Evolutionary conservation across 2,888 invertebrate genomes (phyloP).

Genomic region (Cephalotes varians): DNA sequence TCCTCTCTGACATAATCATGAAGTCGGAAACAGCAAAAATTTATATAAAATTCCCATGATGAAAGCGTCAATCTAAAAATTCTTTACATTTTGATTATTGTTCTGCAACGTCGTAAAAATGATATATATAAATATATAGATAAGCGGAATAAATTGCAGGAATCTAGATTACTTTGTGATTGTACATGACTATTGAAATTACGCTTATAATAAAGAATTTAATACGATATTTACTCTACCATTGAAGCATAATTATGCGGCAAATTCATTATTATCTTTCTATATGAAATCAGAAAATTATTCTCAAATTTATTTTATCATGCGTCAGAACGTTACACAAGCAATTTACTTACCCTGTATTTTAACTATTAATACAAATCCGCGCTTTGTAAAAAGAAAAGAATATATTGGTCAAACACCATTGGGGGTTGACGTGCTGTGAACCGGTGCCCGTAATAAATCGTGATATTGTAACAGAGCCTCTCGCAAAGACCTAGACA

Average conservation of each 20-base stretch:
- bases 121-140: neutral
- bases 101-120: conserved; percentile 32
- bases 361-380: conserved; percentile 47
- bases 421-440: conserved; percentile 80
- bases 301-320: neutral
- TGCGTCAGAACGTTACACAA: conserved; percentile 5
- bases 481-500: conserved; percentile 92
- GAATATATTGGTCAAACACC: conserved; percentile 83
- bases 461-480: conserved; percentile 96
- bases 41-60: conserved; percentile 27
- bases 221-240: conserved; percentile 5
- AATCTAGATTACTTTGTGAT: neutral
- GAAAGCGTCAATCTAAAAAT: conserved; percentile 15
- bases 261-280: neutral
- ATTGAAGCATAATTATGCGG: conserved; percentile 1
- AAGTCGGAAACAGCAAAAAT: conserved; percentile 5
- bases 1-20: neutral
- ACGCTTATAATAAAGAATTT: neutral
- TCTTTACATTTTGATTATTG: conserved; percentile 41
- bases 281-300: neutral
- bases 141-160: conserved; percentile 19
- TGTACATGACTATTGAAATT: neutral
- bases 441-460: conserved; percentile 90
- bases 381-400: conserved; percentile 67
- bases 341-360: conserved; percentile 4